A percentile compares a stretch with the other conserved stretches of the same genome.
These are phyloP conservation scores for Hippopotamus amphibius DNA, from an alignment of 2,113 vertebrate species.

Conservation along the genomic window DNA sequence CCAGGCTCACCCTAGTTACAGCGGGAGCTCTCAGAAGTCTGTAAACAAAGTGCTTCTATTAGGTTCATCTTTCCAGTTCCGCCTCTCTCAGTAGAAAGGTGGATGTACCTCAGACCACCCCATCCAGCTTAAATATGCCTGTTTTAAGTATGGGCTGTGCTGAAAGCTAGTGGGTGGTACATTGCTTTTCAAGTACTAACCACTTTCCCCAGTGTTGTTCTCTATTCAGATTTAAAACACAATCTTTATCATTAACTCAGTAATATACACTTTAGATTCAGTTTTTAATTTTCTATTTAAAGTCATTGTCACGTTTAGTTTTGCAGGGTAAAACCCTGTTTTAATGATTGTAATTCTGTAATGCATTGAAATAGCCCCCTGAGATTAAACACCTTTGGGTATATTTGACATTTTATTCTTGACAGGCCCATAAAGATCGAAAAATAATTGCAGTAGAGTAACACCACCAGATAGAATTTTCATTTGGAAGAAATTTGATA, in stretches of 20 bases:
- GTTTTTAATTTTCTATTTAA: neutral
- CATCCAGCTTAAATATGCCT: neutral
- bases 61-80: neutral
- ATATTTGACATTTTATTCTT: neutral
- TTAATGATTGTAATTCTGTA: neutral
- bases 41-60: neutral
- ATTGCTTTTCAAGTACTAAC: neutral
- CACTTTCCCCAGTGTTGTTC: neutral
- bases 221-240: neutral
- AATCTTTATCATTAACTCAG: neutral
- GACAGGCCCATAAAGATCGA: neutral
- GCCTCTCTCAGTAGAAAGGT: neutral
- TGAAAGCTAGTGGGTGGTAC: neutral
- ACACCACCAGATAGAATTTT: neutral
- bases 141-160: neutral
- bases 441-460: neutral
- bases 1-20: neutral
- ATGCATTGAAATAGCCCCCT: neutral
- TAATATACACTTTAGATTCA: neutral
- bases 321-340: neutral
- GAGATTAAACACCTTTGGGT: neutral
- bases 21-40: neutral
- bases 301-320: neutral
- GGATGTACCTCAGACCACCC: neutral
- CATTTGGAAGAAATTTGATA: neutral